Evolutionary conservation across 2,113 vertebrate genomes (phyloP).

Genomic region (Dicerorhinus sumatrensis): DNA sequence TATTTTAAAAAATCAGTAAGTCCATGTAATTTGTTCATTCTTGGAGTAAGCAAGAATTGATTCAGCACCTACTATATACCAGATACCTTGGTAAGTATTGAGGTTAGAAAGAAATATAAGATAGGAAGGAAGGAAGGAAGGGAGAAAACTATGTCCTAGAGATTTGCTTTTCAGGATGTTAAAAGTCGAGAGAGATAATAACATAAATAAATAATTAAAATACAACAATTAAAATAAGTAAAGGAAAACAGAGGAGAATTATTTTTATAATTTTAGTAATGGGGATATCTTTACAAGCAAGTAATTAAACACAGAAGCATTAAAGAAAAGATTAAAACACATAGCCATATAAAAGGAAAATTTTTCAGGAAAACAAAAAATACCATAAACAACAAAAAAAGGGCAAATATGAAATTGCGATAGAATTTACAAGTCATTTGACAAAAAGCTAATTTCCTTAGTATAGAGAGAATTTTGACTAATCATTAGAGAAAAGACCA

Average conservation of each 20-base stretch:
- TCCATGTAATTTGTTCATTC: background rate
- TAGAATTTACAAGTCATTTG: background rate
- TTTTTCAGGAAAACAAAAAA: background rate
- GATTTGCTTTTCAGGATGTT: background rate
- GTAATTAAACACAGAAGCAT: background rate
- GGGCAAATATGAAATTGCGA: background rate
- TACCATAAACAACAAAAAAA: background rate
- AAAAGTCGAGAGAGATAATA: background rate
- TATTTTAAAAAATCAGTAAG: background rate
- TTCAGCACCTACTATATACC: background rate
- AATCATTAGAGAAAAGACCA: background rate
- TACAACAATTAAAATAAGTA: background rate
- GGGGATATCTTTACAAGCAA: background rate
- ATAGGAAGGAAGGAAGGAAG: background rate
- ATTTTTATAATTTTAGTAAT: background rate
- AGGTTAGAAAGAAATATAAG: background rate
- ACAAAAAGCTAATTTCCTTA: background rate
- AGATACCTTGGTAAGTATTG: background rate
- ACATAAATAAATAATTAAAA: conserved; percentile 6
- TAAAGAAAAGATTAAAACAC: background rate
- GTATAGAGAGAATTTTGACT: background rate
- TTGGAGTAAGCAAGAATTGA: background rate
- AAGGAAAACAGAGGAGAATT: background rate
- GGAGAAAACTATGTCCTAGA: background rate
- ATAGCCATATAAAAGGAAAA: background rate